Evolutionary conservation across 2,888 invertebrate genomes (phyloP).

Genomic region (Trissolcus brochymenae): DNA sequence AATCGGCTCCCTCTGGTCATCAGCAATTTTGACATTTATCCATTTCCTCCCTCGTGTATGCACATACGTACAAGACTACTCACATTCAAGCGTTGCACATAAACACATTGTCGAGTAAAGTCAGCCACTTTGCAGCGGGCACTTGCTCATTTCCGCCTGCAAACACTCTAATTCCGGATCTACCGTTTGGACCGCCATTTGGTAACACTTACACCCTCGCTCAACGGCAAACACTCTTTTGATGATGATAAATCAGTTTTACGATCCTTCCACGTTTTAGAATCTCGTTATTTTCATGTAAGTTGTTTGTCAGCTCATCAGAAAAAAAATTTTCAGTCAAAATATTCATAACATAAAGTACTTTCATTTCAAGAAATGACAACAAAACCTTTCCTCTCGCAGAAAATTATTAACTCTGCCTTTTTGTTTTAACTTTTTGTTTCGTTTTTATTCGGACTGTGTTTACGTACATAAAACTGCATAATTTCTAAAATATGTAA

Average conservation of each 20-base stretch:
- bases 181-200: slow-evolving; percentile 44
- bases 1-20: slow-evolving; percentile 16
- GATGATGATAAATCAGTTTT: not conserved
- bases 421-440: too few relatives aligned
- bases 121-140: slow-evolving; percentile 67
- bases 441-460: too few relatives aligned
- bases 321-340: too few relatives aligned
- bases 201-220: slow-evolving; percentile 52
- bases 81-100: not conserved
- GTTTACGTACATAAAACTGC: too few relatives aligned
- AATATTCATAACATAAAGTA: too few relatives aligned
- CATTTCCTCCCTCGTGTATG: slow-evolving; percentile 35
- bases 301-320: too few relatives aligned
- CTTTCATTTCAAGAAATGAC: too few relatives aligned
- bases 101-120: slow-evolving; percentile 57
- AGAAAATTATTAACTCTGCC: too few relatives aligned
- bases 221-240: slow-evolving; percentile 52
- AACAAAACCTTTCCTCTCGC: too few relatives aligned
- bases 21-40: slow-evolving; percentile 48
- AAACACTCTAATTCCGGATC: slow-evolving; percentile 67
- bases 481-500: too few relatives aligned
- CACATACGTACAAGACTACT: not conserved
- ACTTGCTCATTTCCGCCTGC: slow-evolving; percentile 71
- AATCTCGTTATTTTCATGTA: too few relatives aligned
- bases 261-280: not conserved